These are phyloP conservation scores for Clarias fuscus DNA, from an alignment of 2,797 vertebrate species.

Conservation along the genomic window DNA sequence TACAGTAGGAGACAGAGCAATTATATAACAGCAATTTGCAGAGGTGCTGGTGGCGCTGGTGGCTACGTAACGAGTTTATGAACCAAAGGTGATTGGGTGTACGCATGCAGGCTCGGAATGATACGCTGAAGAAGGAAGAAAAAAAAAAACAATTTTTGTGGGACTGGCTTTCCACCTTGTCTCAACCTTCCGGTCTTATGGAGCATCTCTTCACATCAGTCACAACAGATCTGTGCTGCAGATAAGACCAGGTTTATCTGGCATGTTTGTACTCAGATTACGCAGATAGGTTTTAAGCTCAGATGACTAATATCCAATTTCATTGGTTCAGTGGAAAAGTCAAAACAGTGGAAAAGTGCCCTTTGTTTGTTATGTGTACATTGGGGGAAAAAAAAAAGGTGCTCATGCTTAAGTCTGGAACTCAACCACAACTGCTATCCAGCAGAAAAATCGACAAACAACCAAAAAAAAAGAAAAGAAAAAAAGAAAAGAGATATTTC, in stretches of 20 bases:
- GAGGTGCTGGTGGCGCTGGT: conserved; percentile 8
- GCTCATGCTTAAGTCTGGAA: background rate
- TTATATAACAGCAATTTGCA: conserved; percentile 36
- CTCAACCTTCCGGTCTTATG: conserved; percentile 45
- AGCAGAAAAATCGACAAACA: background rate
- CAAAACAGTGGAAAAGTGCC: conserved; percentile 61
- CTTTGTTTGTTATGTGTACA: background rate
- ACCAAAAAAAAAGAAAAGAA: background rate
- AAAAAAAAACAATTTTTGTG: background rate
- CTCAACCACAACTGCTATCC: background rate
- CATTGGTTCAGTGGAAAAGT: conserved; percentile 70
- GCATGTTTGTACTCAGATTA: conserved; percentile 58
- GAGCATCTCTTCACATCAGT: conserved; percentile 60
- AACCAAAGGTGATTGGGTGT: background rate
- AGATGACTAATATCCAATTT: conserved; percentile 76
- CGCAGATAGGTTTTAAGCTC: conserved; percentile 57
- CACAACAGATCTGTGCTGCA: conserved; percentile 72
- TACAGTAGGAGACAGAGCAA: conserved; percentile 49
- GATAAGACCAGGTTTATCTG: conserved; percentile 60
- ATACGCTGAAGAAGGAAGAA: background rate
- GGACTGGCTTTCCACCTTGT: conserved; percentile 57
- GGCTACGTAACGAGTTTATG: background rate
- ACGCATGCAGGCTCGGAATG: background rate
- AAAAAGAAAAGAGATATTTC: background rate
- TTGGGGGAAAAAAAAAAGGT: background rate